Base-by-base conservation (phyloP, 2,797 vertebrate species). In the Cuniculus paca region DNA sequence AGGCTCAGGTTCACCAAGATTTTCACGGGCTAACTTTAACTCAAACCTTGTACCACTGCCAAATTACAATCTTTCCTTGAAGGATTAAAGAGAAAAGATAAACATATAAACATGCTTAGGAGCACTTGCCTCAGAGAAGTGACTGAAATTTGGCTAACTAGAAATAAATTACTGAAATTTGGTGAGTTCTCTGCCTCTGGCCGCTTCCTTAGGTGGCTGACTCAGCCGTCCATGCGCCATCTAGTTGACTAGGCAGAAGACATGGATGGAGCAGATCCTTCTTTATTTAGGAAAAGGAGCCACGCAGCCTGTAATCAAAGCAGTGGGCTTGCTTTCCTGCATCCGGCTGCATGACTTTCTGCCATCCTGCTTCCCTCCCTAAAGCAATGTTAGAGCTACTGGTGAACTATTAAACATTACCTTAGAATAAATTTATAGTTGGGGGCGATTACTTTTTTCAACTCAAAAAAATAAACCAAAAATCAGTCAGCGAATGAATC, bases 381-480 rank as follows among this genome's bases (percentile, higher is more conserved):
- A 86, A 80, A 94, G 54, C 84, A 52, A n/a, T 26, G 56, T 56
- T 87, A 60, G 14, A 52, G 48, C 31, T 84, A 74, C 70, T 19
- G 17, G 31, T 61, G 16, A 80, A 83, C 39, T 79, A 78, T 39
- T 81, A 93, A 61, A 65, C 78, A 87, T 56, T 78, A 84, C 45
- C 82, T 95, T 20, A 50, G 95, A 94, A 90, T 65, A 60, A 74
- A 80, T 86, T 89, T 81, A 78, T 89, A 68, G 42, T 87, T 91
- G 87, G 65, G 65, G 24, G 36, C 91, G n/a, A 34, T 91, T 78
- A 26, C 60, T 95, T 94, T 89, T 50, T 60, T 63, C 70, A 86
- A 31, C 56, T 84, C 14, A 85, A 92, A 86, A 95, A 88, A 95
- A 89, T 77, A 93, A 95, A 94, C 65, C 92, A 74, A 89, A 96